phyloP scores from a whole-genome alignment of 2,888 invertebrate genomes.

The Oxytorus armatus region DNA sequence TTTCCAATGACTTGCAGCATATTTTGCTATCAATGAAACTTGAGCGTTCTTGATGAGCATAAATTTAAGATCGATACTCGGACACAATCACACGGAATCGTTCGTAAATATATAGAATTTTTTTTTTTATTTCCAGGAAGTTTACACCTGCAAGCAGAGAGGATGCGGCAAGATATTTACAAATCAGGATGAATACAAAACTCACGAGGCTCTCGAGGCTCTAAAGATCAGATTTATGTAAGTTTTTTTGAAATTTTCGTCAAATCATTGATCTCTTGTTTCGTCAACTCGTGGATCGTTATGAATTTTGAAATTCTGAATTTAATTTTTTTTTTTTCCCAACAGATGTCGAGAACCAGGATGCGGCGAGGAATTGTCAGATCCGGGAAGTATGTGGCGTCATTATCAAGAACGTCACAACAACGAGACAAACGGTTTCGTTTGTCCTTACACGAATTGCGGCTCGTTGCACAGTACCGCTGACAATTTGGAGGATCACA shows the following conservation, averaged over 20 bases:
- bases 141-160: conserved; percentile 82
- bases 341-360: conserved; percentile 81
- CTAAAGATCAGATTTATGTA: conserved; percentile 82
- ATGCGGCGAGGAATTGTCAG: conserved; percentile 82
- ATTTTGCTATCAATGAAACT: too few relatives aligned
- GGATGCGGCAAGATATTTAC: conserved; percentile 83
- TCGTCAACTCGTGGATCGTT: not conserved
- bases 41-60: too few relatives aligned
- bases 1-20: too few relatives aligned
- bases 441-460: conserved; percentile 82
- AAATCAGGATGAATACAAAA: conserved; percentile 82
- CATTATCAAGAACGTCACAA: conserved; percentile 83
- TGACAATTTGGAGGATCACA: conserved; percentile 81
- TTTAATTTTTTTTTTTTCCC: not conserved
- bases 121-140: conserved; percentile 75
- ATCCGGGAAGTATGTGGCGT: conserved; percentile 84
- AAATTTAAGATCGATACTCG: too few relatives aligned
- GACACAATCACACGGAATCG: too few relatives aligned
- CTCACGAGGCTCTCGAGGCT: conserved; percentile 81
- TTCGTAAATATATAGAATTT: not conserved
- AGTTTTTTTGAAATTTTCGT: too few relatives aligned
- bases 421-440: conserved; percentile 80
- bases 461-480: conserved; percentile 79
- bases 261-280: too few relatives aligned
- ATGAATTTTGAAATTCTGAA: not conserved